Base-by-base conservation (phyloP, 2,888 invertebrate genomes). In the Priocnemis perturbator region DNA sequence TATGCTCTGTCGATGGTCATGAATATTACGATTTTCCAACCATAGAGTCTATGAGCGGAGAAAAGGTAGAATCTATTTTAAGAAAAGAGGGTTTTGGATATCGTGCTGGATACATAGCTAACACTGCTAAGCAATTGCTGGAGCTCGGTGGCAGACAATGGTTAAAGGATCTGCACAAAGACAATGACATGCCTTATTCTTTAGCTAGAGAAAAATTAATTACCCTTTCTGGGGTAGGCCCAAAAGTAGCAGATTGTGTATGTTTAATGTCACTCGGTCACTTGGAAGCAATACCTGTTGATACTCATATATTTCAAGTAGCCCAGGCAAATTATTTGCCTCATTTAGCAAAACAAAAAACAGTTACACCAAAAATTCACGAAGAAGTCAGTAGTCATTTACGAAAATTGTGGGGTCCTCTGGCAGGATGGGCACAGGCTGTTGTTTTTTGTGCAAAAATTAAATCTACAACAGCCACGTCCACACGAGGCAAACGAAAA, bases 181-280 rank as follows among this genome's bases (percentile, higher is more conserved):
- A 79, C 11, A 92, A 93, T 72, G 88, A 90, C 14, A 90, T 93
- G 88, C 89, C 93, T 15, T 98, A 98, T 84, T 90, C 90, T 53
- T 92, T 94, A 72, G 95, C 97, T 0, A 94, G 93, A 81, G 85
- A 89, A 19, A 93, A 94, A 81, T 91, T 99, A 4, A 93, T 95
- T 90, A 92, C 92, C 71, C 89, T 99, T 44, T 93, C 94, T 77
- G 99, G 99, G 11, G 94, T 99, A 81, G 99, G 99, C 2, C 95
- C 96, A 9, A 99, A 99, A 93, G 97, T 99, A 19, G 98, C 99
- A 0, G 99, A 99, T 89, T 99, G 99, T 89, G 95, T 99, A 80
- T 97, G 97, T 86, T 91, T 99, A 20, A 99, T 99, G 98, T 97
- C 98, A 0, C 88, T 99, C 60, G 94, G 95, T 66, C 96, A 98